A percentile compares a stretch with the other conserved stretches of the same genome.
These are phyloP conservation scores for Ips typographus DNA, from an alignment of 1,140 invertebrate genomes.

Conservation along the genomic window DNA sequence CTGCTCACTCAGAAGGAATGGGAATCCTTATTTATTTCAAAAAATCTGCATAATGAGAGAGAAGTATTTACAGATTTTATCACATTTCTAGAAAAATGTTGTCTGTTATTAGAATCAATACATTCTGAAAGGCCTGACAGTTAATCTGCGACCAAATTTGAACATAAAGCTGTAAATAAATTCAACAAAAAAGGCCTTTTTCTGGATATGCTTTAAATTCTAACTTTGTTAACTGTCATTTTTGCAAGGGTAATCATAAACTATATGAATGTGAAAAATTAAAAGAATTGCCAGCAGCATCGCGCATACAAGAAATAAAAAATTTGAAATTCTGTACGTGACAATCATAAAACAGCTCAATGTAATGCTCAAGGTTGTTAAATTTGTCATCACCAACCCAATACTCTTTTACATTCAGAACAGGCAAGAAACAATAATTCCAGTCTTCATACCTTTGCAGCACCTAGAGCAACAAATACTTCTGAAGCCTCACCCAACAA, in stretches of 20 bases:
- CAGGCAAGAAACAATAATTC: too few species aligned
- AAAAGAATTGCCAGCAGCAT: background rate
- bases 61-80: conserved; percentile 6
- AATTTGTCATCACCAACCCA: background rate
- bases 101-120: conserved; percentile 4
- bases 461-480: too few species aligned
- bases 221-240: background rate
- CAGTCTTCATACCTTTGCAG: too few species aligned
- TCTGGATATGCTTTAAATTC: too few species aligned
- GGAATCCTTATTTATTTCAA: conserved; percentile 14
- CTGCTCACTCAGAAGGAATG: background rate
- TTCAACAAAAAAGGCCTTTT: too few species aligned
- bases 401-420: conserved; percentile 8
- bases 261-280: conserved; percentile 11
- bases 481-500: too few species aligned
- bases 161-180: too few species aligned
- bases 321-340: conserved; percentile 11
- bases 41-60: background rate
- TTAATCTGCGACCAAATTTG: too few species aligned
- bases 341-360: background rate
- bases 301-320: background rate
- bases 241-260: conserved; percentile 9
- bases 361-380: conserved; percentile 2
- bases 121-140: too few species aligned
- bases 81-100: conserved; percentile 5